Base-by-base conservation (phyloP, 2,797 vertebrate genomes). In the Staurois parvus region DNA sequence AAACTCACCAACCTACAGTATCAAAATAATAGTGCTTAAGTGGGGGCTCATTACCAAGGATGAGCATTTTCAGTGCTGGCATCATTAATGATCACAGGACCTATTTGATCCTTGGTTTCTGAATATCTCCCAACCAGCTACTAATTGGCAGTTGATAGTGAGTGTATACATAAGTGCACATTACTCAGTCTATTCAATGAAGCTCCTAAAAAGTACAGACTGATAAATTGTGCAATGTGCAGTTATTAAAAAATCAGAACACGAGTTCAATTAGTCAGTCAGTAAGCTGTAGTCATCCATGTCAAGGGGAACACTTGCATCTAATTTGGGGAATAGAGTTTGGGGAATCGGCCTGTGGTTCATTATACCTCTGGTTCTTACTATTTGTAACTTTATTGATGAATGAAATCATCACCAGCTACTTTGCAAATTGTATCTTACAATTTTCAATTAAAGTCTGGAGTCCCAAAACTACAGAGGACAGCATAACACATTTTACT, bases 351-450 rank as follows among this genome's bases (percentile, higher is more conserved):
- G 2, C 64, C 29, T 66, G 64, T 29, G 26, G 11, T 29, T 26
- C 28, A 29, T 66, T 66, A 66, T 29, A 28, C 64, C 72, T 73
- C 11, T 1, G 15, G n/a, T 15, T 66, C 37, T 73, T n/a, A 4
- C 37, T 73, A 42, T 40, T 24, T n/a, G 72, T 42, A 37, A n/a
- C 32, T 73, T 24, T 40, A 40, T 24, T 73, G 19, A 66, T 66
- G 64, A 26, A 26, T 66, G 28, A 12, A 28, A 66, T 66, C 64
- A 28, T 66, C 26, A 29, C 26, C 28, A 28, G 64, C 64, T 26
- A 66, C 10, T 66, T 66, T 66, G 17, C 34, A 72, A 72, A 72
- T 72, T 34, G 69, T 72, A n/a, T 28, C 30, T 72, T 72, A 72
- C 34, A 66, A 2, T 28, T 66, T 66, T 66, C 13, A 66, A 66